These are phyloP conservation scores for Embidobia sp. DNA, from an alignment of 2,888 invertebrate species.

Conservation along the genomic window DNA sequence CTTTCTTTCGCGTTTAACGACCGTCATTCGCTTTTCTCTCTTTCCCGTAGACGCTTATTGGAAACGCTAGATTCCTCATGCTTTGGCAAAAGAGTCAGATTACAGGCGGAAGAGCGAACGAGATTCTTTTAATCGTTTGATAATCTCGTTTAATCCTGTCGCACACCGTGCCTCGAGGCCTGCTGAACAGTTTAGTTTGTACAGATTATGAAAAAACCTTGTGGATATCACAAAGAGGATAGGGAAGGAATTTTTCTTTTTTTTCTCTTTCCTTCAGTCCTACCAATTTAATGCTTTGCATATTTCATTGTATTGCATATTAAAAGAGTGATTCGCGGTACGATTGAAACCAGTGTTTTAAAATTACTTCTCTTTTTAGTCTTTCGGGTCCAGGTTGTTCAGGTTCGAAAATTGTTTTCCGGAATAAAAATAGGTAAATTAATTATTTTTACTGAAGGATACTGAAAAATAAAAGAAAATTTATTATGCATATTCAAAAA, in stretches of 20 bases:
- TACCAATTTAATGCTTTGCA: too few species aligned
- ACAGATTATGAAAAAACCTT: conserved; percentile 74
- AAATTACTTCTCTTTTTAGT: too few species aligned
- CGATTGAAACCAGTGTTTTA: too few species aligned
- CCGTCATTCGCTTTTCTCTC: conserved; percentile 31
- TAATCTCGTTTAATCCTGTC: conserved; percentile 78
- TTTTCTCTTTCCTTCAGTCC: background rate
- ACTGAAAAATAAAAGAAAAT: too few species aligned
- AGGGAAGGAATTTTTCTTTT: background rate
- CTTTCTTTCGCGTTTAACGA: conserved; percentile 54
- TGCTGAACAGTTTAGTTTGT: conserved; percentile 73
- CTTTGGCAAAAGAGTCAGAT: conserved; percentile 62
- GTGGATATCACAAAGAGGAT: conserved; percentile 4
- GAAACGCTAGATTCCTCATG: conserved; percentile 27
- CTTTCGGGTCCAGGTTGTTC: too few species aligned
- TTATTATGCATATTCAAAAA: too few species aligned
- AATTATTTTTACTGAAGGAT: too few species aligned
- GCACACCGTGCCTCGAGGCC: conserved; percentile 67
- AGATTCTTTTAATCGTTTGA: conserved; percentile 80
- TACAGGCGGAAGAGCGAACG: conserved; percentile 67
- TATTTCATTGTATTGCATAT: too few species aligned
- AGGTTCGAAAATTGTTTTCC: too few species aligned
- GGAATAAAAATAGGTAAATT: too few species aligned
- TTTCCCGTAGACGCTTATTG: conserved; percentile 35
- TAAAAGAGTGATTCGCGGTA: too few species aligned